Evolutionary conservation across 1,140 invertebrate species (phyloP).

Genomic region (Zaprionus gabonicus): DNA sequence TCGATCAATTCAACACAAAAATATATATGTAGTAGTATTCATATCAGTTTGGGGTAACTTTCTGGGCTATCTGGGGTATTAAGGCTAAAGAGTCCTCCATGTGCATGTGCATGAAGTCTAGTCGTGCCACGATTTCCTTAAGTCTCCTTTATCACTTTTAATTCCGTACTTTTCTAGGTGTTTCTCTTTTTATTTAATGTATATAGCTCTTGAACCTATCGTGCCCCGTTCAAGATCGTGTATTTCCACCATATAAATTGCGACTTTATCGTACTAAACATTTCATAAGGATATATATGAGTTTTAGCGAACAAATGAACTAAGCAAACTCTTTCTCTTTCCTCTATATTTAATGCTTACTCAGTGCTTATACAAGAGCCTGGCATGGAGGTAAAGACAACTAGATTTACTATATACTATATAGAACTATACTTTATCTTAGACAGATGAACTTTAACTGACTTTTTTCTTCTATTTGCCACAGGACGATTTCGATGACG

Average conservation of each 20-base stretch:
- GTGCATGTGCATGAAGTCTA: constrained; percentile 23
- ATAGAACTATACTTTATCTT: not conserved
- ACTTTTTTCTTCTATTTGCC: not conserved
- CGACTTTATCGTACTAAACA: constrained; percentile 34
- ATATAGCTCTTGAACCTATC: constrained; percentile 21
- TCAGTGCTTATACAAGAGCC: constrained; percentile 83
- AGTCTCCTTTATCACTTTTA: constrained; percentile 9
- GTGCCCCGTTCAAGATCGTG: constrained; percentile 19
- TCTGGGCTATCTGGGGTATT: not conserved
- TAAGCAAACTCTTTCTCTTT: constrained; percentile 57
- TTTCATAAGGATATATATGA: constrained; percentile 25
- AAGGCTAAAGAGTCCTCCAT: not conserved
- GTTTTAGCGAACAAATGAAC: constrained; percentile 23
- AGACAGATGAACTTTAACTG: not conserved
- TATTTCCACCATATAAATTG: constrained; percentile 31
- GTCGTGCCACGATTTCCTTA: not conserved
- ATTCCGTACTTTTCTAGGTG: not conserved
- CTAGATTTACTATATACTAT: not conserved
- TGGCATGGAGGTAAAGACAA: constrained; percentile 78
- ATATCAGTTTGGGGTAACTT: not conserved
- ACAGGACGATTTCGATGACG: constrained; percentile 80
- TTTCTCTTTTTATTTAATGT: not conserved
- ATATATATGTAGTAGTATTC: not conserved
- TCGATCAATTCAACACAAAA: not conserved
- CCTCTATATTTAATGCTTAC: constrained; percentile 74